Base-by-base conservation (phyloP, 2,797 vertebrate species). In the Xerus rutilus region DNA sequence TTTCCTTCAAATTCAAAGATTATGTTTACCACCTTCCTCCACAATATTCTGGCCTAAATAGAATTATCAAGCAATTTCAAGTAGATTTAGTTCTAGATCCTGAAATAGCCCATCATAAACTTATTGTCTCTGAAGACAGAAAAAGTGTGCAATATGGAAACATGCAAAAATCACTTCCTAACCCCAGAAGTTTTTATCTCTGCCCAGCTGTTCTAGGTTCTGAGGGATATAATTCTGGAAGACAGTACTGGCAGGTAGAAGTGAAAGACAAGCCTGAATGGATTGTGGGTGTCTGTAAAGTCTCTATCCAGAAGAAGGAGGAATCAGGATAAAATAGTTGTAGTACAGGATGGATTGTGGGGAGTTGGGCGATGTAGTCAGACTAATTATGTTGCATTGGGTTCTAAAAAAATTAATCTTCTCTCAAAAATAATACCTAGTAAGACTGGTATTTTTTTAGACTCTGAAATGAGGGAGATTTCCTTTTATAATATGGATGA, bases 401-500 rank as follows among this genome's bases (percentile, higher is more conserved):
- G 94, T n/a, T n/a, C 11, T 49, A 77, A 47, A 65, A 52, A 86
- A 57, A 43, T 52, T n/a, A 17, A 23, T 47, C 32, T 97, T 45
- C 21, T 93, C 59, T 92, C 96, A 39, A 93, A 82, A 86, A 65
- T 87, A 23, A 64, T 49, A 23, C 92, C 93, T 25, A 92, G 5
- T 20, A 93, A 89, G 69, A 88, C 95, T 45, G 97, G 96, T 2
- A 35, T 96, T 57, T 97, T 97, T 78, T 92, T 96, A 84, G 97
- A 96, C 62, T 95, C 28, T 14, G 93, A 96, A 4, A 85, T 97
- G 35, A 54, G 78, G 43, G 86, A 97, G 57, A 25, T 97, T 89
- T 97, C 93, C 0, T 97, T 97, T 96, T 97, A 96, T 20, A 96
- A 90, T 77, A 17, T 96, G 64, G n/a, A 5, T 62, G 94, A 95